A percentile compares a stretch with the other conserved stretches of the same genome.
These are phyloP conservation scores for Tiphia femorata DNA, from an alignment of 2,888 invertebrate genomes.

Conservation along the genomic window DNA sequence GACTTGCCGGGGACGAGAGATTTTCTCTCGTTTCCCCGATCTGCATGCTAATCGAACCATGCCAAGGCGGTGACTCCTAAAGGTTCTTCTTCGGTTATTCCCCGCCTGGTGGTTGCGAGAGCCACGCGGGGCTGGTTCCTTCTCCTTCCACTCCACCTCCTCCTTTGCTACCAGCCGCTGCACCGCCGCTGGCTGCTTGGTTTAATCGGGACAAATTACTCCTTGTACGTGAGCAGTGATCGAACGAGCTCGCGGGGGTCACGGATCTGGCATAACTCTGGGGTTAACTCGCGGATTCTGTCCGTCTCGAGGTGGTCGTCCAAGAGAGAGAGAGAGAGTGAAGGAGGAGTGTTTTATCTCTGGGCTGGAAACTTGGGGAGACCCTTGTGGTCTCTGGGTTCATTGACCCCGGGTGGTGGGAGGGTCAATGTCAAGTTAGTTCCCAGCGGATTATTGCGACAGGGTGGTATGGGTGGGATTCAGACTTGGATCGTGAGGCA, in stretches of 20 bases:
- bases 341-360: too few relatives aligned
- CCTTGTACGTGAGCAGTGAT: conserved; percentile 47
- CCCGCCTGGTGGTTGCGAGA: conserved; percentile 18
- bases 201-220: conserved; percentile 58
- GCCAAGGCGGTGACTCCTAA: conserved; percentile 1
- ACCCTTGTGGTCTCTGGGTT: too few relatives aligned
- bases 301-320: conserved; percentile 1
- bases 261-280: conserved; percentile 38
- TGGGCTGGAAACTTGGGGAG: too few relatives aligned
- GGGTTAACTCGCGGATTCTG: conserved; percentile 24
- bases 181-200: conserved; percentile 30
- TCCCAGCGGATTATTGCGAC: too few relatives aligned
- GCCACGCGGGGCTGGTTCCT: conserved; percentile 10
- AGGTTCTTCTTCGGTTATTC: conserved; percentile 14
- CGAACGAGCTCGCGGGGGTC: conserved; percentile 41
- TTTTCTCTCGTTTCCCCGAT: conserved; percentile 38
- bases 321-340: too few relatives aligned
- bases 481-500: too few relatives aligned
- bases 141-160: not conserved
- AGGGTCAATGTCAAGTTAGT: too few relatives aligned
- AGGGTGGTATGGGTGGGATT: too few relatives aligned
- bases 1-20: conserved; percentile 15
- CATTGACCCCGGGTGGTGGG: too few relatives aligned
- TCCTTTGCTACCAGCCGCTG: not conserved
- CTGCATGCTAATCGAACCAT: conserved; percentile 41